Conservation (phyloP, 30 jellyfish, hydroid and myxozoan genomes). For the Cassiopea andromeda region DNA sequence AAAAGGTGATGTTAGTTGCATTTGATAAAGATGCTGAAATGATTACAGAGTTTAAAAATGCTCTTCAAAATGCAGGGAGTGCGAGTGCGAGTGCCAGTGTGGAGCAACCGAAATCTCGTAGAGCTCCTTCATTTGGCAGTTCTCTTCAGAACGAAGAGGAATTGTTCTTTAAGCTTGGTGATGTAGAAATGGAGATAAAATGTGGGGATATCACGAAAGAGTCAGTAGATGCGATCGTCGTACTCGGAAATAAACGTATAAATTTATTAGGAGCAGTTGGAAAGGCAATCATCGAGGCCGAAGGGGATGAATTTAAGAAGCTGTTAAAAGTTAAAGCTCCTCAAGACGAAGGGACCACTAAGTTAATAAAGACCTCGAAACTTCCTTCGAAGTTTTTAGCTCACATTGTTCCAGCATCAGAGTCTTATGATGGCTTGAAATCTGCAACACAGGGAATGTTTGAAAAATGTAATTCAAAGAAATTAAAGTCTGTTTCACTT, state of each 20-base stretch:
- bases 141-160: conserved; percentile 3
- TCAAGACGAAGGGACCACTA: conserved; percentile 40
- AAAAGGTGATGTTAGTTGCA: conserved; percentile 46
- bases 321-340: background rate
- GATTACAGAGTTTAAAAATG: conserved; percentile 31
- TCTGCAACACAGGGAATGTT: conserved; percentile 26
- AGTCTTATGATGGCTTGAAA: conserved; percentile 9
- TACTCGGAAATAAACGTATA: conserved; percentile 27
- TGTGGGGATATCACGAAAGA: conserved; percentile 56
- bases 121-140: conserved; percentile 10
- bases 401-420: conserved; percentile 32
- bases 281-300: conserved; percentile 19
- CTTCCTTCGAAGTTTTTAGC: conserved; percentile 41
- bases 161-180: conserved; percentile 16
- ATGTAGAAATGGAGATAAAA: conserved; percentile 6
- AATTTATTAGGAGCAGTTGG: conserved; percentile 53
- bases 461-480: conserved; percentile 11
- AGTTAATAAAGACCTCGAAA: conserved; percentile 15
- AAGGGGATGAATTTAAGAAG: conserved; percentile 5
- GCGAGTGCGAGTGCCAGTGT: background rate
- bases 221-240: conserved; percentile 55
- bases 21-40: conserved; percentile 20
- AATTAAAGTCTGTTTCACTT: conserved; percentile 23
- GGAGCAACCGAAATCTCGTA: background rate
- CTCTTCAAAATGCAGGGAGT: background rate